Base-by-base conservation (phyloP, 2,113 vertebrate genomes). In the Lepisosteus oculatus region DNA sequence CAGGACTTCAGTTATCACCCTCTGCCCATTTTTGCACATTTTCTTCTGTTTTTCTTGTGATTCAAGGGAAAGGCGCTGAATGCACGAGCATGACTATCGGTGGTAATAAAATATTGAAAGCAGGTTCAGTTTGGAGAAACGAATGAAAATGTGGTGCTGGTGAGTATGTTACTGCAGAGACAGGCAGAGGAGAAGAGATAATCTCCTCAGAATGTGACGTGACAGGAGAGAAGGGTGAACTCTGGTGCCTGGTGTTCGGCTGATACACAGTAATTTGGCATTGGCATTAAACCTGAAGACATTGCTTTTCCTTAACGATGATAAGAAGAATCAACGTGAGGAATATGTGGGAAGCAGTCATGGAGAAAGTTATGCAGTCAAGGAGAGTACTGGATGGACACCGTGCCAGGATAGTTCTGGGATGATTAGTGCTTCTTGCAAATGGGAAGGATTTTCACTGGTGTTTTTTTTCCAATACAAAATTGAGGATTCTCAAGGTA, bases 51-150 rank as follows among this genome's bases (percentile, higher is more conserved):
- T 78, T 65, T 81, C 65, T n/a, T 3, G 70, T 82, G 81, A 85
- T 84, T 82, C 76, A 79, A 81, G 79, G 84, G 84, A 44, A 44
- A 80, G 85, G 87, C 85, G 84, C 75, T 79, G 76, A 69, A 84
- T 78, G 77, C 83, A 82, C 82, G 81, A 77, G 83, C 80, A 84
- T 86, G 85, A 80, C 77, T 84, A 82, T 85, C 73, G 76, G 85
- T 87, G 83, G 85, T 82, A 51, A 51, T 5, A 51, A 51, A 51
- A 6, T 51, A 51, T 6, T 51, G 9, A 51, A 51, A 51, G 9
- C 47, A 51, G 47, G 47, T 51, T 80, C 83, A 77, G 76, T 66
- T 29, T 29, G 29, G 77, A 78, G 81, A 79, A 73, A 80, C 7
- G 73, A 56, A 71, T 29, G 29, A 29, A 29, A 72, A 61, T 54